These are phyloP conservation scores for Schizothorax lantsangensis DNA, from an alignment of 2,797 vertebrate species.

Conservation along the genomic window DNA sequence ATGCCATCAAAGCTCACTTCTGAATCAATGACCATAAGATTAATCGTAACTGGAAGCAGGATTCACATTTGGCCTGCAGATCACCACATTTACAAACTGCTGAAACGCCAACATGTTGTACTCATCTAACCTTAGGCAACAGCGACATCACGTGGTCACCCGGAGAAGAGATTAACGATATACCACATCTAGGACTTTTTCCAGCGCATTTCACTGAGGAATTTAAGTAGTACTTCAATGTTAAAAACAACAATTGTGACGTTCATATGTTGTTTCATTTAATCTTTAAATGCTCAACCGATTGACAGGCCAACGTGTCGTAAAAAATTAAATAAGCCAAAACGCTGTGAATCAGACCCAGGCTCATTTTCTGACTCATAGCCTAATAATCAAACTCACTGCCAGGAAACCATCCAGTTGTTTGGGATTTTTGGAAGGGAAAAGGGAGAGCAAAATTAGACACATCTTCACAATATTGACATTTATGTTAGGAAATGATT, in stretches of 20 bases:
- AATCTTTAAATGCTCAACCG: neutral
- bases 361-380: neutral
- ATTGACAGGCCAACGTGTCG: neutral
- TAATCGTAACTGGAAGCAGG: neutral
- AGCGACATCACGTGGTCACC: slow-evolving; percentile 68
- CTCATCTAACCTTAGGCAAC: slow-evolving; percentile 30
- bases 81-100: neutral
- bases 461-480: neutral
- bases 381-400: neutral
- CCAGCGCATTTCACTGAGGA: neutral
- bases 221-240: neutral
- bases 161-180: slow-evolving; percentile 46
- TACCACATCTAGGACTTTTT: slow-evolving; percentile 40
- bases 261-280: neutral
- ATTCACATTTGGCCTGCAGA: neutral
- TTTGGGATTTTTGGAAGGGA: neutral
- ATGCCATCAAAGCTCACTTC: neutral
- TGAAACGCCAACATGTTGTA: neutral
- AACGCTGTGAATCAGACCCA: neutral
- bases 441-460: neutral
- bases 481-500: neutral
- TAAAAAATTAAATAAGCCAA: neutral
- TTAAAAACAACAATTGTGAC: neutral
- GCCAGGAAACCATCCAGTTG: slow-evolving; percentile 3
- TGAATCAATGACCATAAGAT: neutral